These are phyloP conservation scores for Melangyna quadrimaculata DNA, from an alignment of 2,888 invertebrate species.

Conservation along the genomic window DNA sequence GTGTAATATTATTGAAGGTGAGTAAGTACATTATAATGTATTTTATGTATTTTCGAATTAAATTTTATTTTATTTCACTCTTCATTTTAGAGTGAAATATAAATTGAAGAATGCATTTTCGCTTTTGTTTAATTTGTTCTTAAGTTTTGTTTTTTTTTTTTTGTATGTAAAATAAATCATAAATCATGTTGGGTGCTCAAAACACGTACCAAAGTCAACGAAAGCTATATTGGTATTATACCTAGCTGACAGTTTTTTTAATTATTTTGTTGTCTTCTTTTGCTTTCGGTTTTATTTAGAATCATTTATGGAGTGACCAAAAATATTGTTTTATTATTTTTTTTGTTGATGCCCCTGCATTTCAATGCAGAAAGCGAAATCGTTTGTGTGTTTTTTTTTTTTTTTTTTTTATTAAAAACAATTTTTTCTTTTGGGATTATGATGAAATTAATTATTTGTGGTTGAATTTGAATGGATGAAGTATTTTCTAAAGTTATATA, in stretches of 20 bases:
- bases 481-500: not conserved
- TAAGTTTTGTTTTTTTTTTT: not conserved
- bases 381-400: too few relatives aligned
- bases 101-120: conserved; percentile 59
- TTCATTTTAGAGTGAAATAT: conserved; percentile 25
- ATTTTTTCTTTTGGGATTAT: not conserved
- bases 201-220: conserved; percentile 61
- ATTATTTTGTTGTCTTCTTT: conserved; percentile 20
- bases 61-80: conserved; percentile 39
- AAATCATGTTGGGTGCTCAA: conserved; percentile 14
- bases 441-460: not conserved
- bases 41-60: conserved; percentile 21
- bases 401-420: not conserved
- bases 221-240: conserved; percentile 60
- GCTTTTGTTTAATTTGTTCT: conserved; percentile 40
- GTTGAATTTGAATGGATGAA: not conserved
- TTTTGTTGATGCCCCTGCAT: conserved; percentile 30
- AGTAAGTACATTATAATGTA: not conserved
- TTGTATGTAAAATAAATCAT: not conserved
- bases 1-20: conserved; percentile 43
- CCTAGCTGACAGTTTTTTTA: conserved; percentile 43
- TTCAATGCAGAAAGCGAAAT: conserved; percentile 61
- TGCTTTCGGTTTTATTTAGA: conserved; percentile 38
- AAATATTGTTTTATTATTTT: conserved; percentile 21
- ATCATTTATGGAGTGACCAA: conserved; percentile 52